These are phyloP conservation scores for Brachyptera putata DNA, from an alignment of 2,888 invertebrate species.

Conservation along the genomic window DNA sequence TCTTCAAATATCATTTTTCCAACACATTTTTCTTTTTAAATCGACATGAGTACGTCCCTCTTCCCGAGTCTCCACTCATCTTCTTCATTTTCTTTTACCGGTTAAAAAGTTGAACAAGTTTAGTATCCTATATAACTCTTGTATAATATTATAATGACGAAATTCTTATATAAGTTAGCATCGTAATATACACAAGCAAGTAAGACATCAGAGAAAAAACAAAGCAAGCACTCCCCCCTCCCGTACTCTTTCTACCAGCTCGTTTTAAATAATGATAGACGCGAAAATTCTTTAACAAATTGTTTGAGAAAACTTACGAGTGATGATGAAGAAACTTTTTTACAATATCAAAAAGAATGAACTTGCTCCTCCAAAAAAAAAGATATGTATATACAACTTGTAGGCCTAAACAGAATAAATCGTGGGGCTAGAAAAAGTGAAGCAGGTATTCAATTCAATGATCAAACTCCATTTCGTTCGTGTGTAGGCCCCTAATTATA, in stretches of 20 bases:
- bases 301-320: conserved; percentile 25
- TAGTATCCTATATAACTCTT: conserved; percentile 33
- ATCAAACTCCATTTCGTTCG: background rate
- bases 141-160: conserved; percentile 41
- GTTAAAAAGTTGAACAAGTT: conserved; percentile 32
- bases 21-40: conserved; percentile 26
- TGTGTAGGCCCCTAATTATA: too few species aligned
- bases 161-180: conserved; percentile 44
- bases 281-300: conserved; percentile 31
- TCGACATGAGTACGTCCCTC: conserved; percentile 27
- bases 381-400: too few species aligned
- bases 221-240: conserved; percentile 26
- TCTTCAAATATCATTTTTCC: too few species aligned
- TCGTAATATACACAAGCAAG: conserved; percentile 33
- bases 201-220: conserved; percentile 29
- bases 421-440: background rate
- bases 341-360: conserved; percentile 14
- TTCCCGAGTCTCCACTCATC: conserved; percentile 17
- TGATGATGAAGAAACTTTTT: conserved; percentile 23
- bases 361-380: conserved; percentile 3
- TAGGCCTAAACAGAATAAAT: conserved; percentile 7
- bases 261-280: conserved; percentile 32
- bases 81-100: conserved; percentile 24
- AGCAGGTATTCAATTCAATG: background rate
- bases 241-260: conserved; percentile 24